Conservation (phyloP, 2,797 vertebrate species). For the Pipistrellus nathusii region DNA sequence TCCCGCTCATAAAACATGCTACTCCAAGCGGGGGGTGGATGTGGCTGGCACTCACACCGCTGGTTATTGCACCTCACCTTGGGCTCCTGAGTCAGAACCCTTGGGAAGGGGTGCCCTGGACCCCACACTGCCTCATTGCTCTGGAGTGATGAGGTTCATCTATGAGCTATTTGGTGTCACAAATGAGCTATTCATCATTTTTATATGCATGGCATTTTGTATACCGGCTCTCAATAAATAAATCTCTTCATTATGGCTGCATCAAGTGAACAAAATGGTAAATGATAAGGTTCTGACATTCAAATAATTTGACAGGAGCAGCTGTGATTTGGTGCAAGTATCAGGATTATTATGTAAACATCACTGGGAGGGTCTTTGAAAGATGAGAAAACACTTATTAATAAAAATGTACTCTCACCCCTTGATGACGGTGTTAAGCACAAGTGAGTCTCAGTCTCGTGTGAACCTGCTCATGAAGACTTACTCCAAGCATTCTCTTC, state of each 20-base stretch:
- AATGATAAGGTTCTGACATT: constrained; percentile 60
- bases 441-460: not conserved
- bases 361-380: constrained; percentile 49
- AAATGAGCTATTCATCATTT: constrained; percentile 60
- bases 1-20: not conserved
- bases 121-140: not conserved
- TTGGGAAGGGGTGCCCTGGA: too few relatives aligned
- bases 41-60: not conserved
- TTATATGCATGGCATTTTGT: constrained; percentile 17
- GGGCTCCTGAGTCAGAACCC: not conserved
- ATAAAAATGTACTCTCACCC: constrained; percentile 34
- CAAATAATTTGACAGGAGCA: constrained; percentile 57
- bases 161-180: not conserved
- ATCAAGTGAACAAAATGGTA: not conserved
- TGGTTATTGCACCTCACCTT: fast-evolving
- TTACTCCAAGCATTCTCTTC: not conserved
- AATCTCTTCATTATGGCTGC: constrained; percentile 56
- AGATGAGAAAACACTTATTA: constrained; percentile 61
- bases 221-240: not conserved
- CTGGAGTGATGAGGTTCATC: constrained; percentile 1
- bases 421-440: not conserved
- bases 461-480: not conserved
- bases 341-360: constrained; percentile 58
- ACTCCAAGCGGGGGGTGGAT: not conserved
- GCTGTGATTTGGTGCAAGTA: constrained; percentile 60